A percentile compares a stretch with the other conserved stretches of the same genome.
Conservation (phyloP, 2,797 vertebrate species). For the Coendou prehensilis region DNA sequence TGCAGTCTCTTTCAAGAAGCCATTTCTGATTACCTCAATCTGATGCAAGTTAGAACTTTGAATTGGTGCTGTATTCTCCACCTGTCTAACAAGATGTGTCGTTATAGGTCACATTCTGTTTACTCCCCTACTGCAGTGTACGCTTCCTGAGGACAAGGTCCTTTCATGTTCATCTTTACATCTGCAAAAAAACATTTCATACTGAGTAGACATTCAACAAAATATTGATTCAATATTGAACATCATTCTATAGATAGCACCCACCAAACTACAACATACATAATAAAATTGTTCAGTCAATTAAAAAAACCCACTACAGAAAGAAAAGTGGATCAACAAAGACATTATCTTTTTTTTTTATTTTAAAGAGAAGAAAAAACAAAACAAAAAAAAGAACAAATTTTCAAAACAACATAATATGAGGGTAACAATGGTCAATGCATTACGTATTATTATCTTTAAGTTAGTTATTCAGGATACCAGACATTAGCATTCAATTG, state of each 20-base stretch:
- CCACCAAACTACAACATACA: conserved; percentile 50
- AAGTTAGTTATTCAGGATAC: too few relatives aligned
- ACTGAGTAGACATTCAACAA: background rate
- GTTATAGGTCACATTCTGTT: background rate
- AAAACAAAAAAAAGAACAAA: too few relatives aligned
- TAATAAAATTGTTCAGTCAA: conserved; percentile 71
- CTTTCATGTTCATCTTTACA: background rate
- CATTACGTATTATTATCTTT: too few relatives aligned
- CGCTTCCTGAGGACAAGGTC: background rate
- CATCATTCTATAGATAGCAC: background rate
- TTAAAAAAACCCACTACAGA: conserved; percentile 18
- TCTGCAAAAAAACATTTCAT: conserved; percentile 56
- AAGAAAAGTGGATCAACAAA: conserved; percentile 27
- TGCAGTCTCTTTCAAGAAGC: conserved; percentile 2
- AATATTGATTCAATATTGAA: conserved; percentile 10
- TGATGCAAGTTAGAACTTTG: background rate
- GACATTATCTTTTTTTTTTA: conserved; percentile 41
- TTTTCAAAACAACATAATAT: too few relatives aligned
- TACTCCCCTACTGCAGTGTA: background rate
- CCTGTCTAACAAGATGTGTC: background rate
- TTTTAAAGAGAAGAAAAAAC: too few relatives aligned
- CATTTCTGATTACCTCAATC: background rate
- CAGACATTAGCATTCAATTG: too few relatives aligned
- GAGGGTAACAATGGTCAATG: too few relatives aligned
- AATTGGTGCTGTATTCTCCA: background rate